phyloP scores from a whole-genome alignment of 2,888 invertebrate species.

The Pristionchus maxplancki region DNA sequence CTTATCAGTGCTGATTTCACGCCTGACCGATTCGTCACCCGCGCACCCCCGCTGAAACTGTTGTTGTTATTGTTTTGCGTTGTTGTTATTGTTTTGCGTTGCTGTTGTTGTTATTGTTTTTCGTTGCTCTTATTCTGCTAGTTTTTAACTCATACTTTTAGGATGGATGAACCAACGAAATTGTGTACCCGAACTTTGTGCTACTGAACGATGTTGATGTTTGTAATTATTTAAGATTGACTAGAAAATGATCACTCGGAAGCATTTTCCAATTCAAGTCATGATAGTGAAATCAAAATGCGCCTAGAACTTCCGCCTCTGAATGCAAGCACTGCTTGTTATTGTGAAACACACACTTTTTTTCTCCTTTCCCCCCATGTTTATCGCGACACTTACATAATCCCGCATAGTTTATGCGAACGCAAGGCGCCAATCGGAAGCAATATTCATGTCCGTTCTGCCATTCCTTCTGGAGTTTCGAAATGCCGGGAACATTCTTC shows the following conservation, averaged over 20 bases:
- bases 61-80: no score
- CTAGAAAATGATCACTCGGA: background rate
- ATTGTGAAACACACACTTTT: background rate
- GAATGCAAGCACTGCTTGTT: background rate
- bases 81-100: background rate
- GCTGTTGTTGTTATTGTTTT: background rate
- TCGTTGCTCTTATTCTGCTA: background rate
- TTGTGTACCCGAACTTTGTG: no score
- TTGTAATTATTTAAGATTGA: background rate
- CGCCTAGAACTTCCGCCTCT: background rate
- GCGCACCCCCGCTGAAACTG: background rate
- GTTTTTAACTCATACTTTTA: no score
- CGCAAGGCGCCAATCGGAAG: background rate
- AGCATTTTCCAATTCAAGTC: background rate
- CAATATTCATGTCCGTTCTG: background rate
- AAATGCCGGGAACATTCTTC: no score
- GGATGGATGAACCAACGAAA: no score
- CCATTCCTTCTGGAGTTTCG: no score
- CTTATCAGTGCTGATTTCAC: slow-evolving; percentile 27
- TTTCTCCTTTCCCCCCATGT: background rate
- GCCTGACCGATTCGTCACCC: slow-evolving; percentile 27
- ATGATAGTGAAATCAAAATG: background rate
- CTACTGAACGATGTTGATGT: no score
- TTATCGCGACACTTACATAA: background rate
- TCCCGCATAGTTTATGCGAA: background rate